Evolutionary conservation across 1,140 invertebrate genomes (phyloP).

Genomic region (Drosophila azteca): DNA sequence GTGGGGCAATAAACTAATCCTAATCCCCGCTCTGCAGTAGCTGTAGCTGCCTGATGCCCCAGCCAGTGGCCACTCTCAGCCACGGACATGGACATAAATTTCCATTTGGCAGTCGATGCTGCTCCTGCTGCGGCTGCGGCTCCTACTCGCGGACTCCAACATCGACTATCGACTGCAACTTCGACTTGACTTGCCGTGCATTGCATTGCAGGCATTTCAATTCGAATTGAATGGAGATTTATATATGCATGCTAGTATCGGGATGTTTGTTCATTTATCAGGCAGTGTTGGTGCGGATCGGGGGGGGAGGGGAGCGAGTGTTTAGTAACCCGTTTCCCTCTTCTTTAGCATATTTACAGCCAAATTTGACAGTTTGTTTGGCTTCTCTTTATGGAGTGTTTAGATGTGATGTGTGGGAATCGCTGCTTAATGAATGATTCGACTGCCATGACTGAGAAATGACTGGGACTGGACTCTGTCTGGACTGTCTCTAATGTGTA

Average conservation of each 20-base stretch:
- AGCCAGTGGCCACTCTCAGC: conserved; percentile 38
- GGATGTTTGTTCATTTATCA: conserved; percentile 57
- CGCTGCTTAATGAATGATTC: neutral
- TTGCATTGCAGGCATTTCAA: conserved; percentile 25
- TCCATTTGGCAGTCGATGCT: conserved; percentile 60
- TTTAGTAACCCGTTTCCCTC: conserved; percentile 45
- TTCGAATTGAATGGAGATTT: conserved; percentile 59
- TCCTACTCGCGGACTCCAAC: conserved; percentile 26
- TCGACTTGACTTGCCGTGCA: neutral
- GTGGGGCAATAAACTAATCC: conserved; percentile 75
- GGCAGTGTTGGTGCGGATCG: neutral
- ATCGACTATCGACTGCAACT: neutral
- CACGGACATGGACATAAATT: conserved; percentile 68
- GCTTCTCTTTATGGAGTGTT: conserved; percentile 32
- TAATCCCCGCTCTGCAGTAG: conserved; percentile 15
- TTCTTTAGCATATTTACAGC: conserved; percentile 51
- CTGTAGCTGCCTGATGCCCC: neutral
- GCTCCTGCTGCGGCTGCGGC: conserved; percentile 44
- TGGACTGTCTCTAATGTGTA: no score
- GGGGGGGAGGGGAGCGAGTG: neutral
- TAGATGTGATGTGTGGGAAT: neutral
- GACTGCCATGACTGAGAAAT: conserved; percentile 1
- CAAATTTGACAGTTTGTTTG: conserved; percentile 65
- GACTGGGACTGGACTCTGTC: neutral
- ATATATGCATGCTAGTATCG: conserved; percentile 55